Evolutionary conservation across 2,888 invertebrate genomes (phyloP).

Genomic region (Ochropacha duplaris): DNA sequence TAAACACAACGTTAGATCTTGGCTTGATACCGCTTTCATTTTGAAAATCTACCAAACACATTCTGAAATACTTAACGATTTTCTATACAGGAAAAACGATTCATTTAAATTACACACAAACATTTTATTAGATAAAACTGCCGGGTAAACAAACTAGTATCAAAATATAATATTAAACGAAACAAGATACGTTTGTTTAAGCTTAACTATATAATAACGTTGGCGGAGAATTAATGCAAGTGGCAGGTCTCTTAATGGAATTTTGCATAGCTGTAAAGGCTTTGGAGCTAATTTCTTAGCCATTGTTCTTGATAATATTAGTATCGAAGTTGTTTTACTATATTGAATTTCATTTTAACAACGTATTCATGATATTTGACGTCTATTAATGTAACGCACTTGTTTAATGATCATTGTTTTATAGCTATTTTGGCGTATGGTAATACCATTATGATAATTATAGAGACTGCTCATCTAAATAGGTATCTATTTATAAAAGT

Average conservation of each 20-base stretch:
- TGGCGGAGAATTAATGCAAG: conserved; percentile 9
- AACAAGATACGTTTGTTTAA: background rate
- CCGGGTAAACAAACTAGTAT: background rate
- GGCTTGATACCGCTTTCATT: no score
- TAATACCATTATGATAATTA: background rate
- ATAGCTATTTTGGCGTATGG: no score
- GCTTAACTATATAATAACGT: background rate
- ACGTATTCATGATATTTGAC: background rate
- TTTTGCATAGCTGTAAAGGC: conserved; percentile 8
- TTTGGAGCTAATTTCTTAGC: conserved; percentile 2
- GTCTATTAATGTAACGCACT: background rate
- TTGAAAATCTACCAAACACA: no score
- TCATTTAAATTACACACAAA: no score
- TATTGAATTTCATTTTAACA: background rate
- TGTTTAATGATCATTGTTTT: background rate
- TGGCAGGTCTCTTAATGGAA: conserved; percentile 14
- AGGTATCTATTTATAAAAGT: no score
- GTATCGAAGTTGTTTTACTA: background rate
- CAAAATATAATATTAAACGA: background rate
- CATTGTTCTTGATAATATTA: conserved; percentile 2
- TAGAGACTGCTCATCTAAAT: no score
- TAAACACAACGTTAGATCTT: no score
- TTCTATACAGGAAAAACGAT: no score
- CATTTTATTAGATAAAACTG: no score
- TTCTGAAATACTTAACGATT: no score